These are phyloP conservation scores for Pseudachorutes palmiensis DNA, from an alignment of 1,140 invertebrate genomes.

Conservation along the genomic window DNA sequence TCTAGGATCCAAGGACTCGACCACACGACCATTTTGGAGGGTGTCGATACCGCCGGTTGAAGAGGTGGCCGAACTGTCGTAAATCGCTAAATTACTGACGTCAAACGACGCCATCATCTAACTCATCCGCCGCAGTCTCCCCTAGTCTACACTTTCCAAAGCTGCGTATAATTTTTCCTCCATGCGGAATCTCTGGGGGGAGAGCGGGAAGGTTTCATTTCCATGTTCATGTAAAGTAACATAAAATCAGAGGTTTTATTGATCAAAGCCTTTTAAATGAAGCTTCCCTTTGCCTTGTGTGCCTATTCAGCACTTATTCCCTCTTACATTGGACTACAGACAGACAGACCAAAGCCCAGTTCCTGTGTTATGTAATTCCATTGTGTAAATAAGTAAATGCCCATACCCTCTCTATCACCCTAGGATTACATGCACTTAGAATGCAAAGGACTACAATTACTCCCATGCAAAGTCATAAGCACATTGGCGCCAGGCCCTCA, in stretches of 20 bases:
- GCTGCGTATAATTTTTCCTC: background rate
- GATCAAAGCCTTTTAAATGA: slow-evolving; percentile 14
- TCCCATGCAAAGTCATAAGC: background rate
- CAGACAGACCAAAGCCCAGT: slow-evolving; percentile 1
- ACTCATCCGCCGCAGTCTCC: slow-evolving; percentile 13
- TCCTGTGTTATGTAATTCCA: too few relatives aligned
- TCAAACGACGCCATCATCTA: slow-evolving; percentile 26
- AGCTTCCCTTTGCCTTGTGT: background rate
- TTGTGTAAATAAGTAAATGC: slow-evolving; percentile 5
- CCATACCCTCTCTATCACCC: too few relatives aligned
- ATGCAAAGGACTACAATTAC: background rate
- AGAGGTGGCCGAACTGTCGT: slow-evolving; percentile 22
- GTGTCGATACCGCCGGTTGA: slow-evolving; percentile 9
- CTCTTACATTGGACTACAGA: background rate
- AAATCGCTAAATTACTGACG: slow-evolving; percentile 30
- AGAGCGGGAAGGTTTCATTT: background rate
- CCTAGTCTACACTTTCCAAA: background rate
- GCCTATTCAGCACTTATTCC: background rate
- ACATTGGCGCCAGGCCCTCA: too few relatives aligned
- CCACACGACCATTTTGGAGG: background rate
- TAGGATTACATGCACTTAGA: background rate
- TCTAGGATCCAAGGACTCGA: background rate
- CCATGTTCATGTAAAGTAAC: background rate
- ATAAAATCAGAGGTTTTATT: slow-evolving; percentile 11
- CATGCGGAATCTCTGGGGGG: background rate